Conservation (phyloP, 2,888 invertebrate species). For the Nowickia ferox region DNA sequence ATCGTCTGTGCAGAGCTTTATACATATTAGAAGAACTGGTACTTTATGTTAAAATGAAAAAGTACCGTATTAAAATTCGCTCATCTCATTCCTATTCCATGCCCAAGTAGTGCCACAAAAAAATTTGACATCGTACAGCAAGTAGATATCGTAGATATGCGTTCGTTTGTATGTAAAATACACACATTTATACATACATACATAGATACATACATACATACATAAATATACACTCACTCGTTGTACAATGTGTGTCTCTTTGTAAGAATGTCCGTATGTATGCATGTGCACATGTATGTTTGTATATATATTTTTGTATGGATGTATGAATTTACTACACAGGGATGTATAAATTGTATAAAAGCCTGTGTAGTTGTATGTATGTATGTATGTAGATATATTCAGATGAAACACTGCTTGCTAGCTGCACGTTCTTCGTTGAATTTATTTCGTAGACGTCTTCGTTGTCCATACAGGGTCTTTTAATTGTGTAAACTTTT, state of each 20-base stretch:
- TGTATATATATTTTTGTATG: slow-evolving; percentile 10
- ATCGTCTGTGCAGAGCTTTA: too few relatives aligned
- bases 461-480: slow-evolving; percentile 70
- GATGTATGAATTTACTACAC: slow-evolving; percentile 26
- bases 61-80: slow-evolving; percentile 19
- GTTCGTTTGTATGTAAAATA: slow-evolving; percentile 52
- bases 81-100: slow-evolving; percentile 15
- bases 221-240: too few relatives aligned
- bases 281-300: slow-evolving; percentile 14
- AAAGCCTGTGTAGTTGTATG: slow-evolving; percentile 30
- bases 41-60: not conserved
- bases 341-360: slow-evolving; percentile 35
- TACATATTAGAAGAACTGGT: not conserved
- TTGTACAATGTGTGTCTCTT: slow-evolving; percentile 1
- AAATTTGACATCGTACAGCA: slow-evolving; percentile 67
- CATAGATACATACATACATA: not conserved
- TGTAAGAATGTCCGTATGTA: slow-evolving; percentile 20
- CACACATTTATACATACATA: slow-evolving; percentile 10
- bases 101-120: slow-evolving; percentile 62
- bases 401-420: slow-evolving; percentile 62
- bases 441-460: slow-evolving; percentile 70
- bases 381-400: slow-evolving; percentile 27
- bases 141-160: slow-evolving; percentile 70
- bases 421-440: slow-evolving; percentile 73
- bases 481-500: slow-evolving; percentile 51